Conservation (phyloP, 2,888 invertebrate genomes). For the Syrista parreyssii region DNA sequence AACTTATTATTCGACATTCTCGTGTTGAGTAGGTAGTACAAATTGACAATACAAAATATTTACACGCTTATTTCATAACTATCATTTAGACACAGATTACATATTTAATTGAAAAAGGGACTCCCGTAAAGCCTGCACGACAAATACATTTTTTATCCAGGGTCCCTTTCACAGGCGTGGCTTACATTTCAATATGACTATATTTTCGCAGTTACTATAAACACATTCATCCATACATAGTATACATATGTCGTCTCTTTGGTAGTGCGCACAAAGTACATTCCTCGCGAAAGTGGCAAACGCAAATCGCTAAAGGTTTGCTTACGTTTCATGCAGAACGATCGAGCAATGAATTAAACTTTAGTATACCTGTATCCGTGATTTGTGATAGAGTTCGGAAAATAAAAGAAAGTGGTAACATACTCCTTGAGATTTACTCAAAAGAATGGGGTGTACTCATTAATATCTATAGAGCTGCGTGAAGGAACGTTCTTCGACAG, state of each 20-base stretch:
- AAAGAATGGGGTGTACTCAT: neutral
- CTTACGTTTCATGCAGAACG: no score
- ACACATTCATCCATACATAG: no score
- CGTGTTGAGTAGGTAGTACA: neutral
- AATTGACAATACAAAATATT: neutral
- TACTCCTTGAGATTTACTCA: neutral
- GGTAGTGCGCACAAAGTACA: constrained; percentile 16
- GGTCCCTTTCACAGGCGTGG: no score
- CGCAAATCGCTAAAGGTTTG: neutral
- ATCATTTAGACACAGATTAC: neutral
- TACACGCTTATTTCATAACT: constrained; percentile 4
- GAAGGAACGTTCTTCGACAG: constrained; percentile 27
- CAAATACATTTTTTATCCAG: no score
- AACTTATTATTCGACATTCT: no score
- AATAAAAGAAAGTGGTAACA: constrained; percentile 8
- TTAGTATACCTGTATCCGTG: constrained; percentile 5
- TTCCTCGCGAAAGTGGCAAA: neutral
- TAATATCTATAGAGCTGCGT: constrained; percentile 21
- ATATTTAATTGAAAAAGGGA: no score
- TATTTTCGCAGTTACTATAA: no score
- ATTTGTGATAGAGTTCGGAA: neutral
- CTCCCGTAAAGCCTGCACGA: no score
- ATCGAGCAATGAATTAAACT: no score
- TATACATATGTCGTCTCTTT: constrained; percentile 14
- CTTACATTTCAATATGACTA: no score